A percentile compares a stretch with the other conserved stretches of the same genome.
Evolutionary conservation across 1,140 invertebrate species (phyloP).

Genomic region (Dendrolimus kikuchii): DNA sequence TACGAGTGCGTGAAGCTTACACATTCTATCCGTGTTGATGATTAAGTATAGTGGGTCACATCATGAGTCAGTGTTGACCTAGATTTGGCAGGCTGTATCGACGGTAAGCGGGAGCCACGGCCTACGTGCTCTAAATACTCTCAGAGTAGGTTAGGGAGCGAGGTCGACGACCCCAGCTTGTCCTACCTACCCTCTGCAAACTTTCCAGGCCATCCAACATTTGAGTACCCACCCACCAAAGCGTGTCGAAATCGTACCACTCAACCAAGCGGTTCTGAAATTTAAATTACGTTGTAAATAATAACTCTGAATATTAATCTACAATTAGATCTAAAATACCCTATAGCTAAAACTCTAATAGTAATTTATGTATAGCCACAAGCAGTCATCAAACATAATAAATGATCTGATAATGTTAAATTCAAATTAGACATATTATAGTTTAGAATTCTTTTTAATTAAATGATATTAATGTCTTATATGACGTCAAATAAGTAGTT

Average conservation of each 20-base stretch:
- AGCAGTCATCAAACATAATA: too few species aligned
- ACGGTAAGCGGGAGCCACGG: constrained; percentile 40
- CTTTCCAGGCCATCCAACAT: constrained; percentile 35
- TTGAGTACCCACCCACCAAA: constrained; percentile 7
- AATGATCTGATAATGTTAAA: too few species aligned
- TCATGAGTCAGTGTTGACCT: constrained; percentile 58
- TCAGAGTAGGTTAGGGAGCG: constrained; percentile 64
- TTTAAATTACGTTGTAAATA: not conserved
- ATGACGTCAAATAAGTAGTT: too few species aligned
- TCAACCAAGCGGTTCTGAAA: constrained; percentile 1
- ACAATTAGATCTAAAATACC: not conserved
- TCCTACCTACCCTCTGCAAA: constrained; percentile 33
- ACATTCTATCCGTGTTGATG: constrained; percentile 42
- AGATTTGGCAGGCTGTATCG: constrained; percentile 52
- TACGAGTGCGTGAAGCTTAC: constrained; percentile 42
- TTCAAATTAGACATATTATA: too few species aligned
- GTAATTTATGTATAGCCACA: too few species aligned
- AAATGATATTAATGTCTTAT: too few species aligned
- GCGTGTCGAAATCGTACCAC: constrained; percentile 7
- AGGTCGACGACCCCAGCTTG: constrained; percentile 46
- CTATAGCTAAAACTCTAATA: too few species aligned
- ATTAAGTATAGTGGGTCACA: constrained; percentile 49
- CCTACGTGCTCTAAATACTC: constrained; percentile 63
- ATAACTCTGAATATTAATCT: not conserved
- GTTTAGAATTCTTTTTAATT: too few species aligned